Conservation (phyloP, 2,888 invertebrate species). For the Megaustenia siamemsis region DNA sequence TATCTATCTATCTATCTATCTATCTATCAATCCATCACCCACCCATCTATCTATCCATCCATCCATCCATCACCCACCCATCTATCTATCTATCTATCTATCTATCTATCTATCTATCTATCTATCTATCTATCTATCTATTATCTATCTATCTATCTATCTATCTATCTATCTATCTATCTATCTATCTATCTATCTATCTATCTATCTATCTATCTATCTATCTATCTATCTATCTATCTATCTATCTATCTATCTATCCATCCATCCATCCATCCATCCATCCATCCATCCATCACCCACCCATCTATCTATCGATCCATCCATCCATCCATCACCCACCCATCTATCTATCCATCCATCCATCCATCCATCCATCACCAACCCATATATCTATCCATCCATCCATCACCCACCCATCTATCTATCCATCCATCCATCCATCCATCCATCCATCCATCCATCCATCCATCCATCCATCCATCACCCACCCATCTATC, state of each 20-base stretch:
- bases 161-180: background rate
- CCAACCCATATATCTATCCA: background rate
- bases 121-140: background rate
- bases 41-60: background rate
- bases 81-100: background rate
- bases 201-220: slow-evolving; percentile 22
- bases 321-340: background rate
- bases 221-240: slow-evolving; percentile 22
- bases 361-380: slow-evolving; percentile 12
- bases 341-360: slow-evolving; percentile 31
- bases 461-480: slow-evolving; percentile 6
- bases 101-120: background rate
- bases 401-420: background rate
- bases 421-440: slow-evolving; percentile 14
- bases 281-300: too few relatives aligned
- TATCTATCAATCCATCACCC: background rate
- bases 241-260: slow-evolving; percentile 22
- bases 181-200: background rate
- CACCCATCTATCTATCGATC: background rate
- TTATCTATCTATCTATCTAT: slow-evolving; percentile 1
- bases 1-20: slow-evolving; percentile 1
- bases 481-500: slow-evolving; percentile 7
- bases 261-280: slow-evolving; percentile 7
- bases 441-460: slow-evolving; percentile 7
- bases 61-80: background rate